Conservation (phyloP, 2,113 vertebrate genomes). For the Pandion haliaetus region DNA sequence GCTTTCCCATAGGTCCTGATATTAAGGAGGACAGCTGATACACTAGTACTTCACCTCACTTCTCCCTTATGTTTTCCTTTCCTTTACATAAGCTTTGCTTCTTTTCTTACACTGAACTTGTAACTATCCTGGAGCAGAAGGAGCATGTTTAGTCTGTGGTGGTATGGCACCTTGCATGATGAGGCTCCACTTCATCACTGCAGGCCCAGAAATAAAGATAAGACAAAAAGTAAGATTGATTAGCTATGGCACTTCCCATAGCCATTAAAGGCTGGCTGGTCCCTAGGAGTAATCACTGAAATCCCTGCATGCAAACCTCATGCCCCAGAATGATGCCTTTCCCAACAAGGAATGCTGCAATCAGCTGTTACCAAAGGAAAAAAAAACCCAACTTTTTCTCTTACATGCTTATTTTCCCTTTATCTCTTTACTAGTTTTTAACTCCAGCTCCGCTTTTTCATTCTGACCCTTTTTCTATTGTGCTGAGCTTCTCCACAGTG, state of each 20-base stretch:
- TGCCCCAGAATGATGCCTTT: not conserved
- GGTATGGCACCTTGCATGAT: not conserved
- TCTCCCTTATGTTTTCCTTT: not conserved
- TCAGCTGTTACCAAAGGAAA: not conserved
- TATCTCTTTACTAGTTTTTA: not conserved
- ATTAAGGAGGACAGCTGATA: not conserved
- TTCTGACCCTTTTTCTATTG: not conserved
- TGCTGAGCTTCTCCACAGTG: not conserved
- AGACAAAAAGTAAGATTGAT: not conserved
- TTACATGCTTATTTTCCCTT: not conserved
- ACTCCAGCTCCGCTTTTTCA: conserved; percentile 33
- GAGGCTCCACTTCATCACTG: not conserved
- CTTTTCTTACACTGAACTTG: not conserved
- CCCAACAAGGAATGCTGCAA: not conserved
- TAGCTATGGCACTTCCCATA: not conserved
- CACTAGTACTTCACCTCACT: not conserved
- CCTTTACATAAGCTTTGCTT: not conserved
- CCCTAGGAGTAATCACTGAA: not conserved
- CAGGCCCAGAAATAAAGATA: not conserved
- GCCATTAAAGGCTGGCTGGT: not conserved
- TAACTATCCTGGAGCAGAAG: not conserved
- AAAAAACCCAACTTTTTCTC: not conserved
- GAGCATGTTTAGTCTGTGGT: not conserved
- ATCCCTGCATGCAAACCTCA: not conserved
- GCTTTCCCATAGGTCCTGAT: not conserved